These are phyloP conservation scores for Drosophila cognata DNA, from an alignment of 2,888 invertebrate genomes.

Conservation along the genomic window DNA sequence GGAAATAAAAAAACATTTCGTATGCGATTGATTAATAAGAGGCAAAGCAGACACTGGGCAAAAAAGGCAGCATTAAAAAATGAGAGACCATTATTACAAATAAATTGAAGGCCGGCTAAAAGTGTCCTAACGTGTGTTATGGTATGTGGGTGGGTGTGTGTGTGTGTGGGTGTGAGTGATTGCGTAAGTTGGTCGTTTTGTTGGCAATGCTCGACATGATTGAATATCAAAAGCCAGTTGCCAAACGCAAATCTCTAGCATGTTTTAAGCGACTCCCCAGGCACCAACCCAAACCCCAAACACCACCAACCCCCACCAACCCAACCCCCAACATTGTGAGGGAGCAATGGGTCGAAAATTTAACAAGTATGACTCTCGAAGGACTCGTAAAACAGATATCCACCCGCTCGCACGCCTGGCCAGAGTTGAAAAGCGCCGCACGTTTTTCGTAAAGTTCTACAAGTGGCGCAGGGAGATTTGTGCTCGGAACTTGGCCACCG, in stretches of 20 bases:
- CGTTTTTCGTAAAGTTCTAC: slow-evolving; percentile 70
- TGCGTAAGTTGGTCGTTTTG: slow-evolving; percentile 46
- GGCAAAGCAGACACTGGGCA: slow-evolving; percentile 13
- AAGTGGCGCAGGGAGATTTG: slow-evolving; percentile 63
- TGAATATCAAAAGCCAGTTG: slow-evolving; percentile 78
- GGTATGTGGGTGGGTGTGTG: slow-evolving; percentile 8
- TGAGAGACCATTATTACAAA: slow-evolving; percentile 67
- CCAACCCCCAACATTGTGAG: slow-evolving; percentile 34
- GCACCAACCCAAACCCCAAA: neutral
- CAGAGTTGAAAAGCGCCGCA: slow-evolving; percentile 71
- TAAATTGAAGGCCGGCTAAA: slow-evolving; percentile 68
- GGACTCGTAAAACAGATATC: slow-evolving; percentile 79
- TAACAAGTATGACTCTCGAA: slow-evolving; percentile 74
- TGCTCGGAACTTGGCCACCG: slow-evolving; percentile 10
- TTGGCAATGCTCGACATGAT: slow-evolving; percentile 65
- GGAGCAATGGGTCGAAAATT: slow-evolving; percentile 53
- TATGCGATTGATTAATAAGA: slow-evolving; percentile 57
- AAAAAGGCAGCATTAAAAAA: slow-evolving; percentile 67
- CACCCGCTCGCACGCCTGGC: slow-evolving; percentile 30
- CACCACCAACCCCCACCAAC: slow-evolving; percentile 2
- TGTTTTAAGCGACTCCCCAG: slow-evolving; percentile 54
- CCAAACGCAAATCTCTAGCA: slow-evolving; percentile 74
- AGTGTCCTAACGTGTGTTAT: slow-evolving; percentile 35
- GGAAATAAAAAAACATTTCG: slow-evolving; percentile 41
- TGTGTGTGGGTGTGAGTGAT: slow-evolving; percentile 19